Percentiles rank a stretch among this genome's conserved stretches.
These are phyloP conservation scores for Chionodraco myersi DNA, from an alignment of 2,113 vertebrate genomes.

Conservation along the genomic window DNA sequence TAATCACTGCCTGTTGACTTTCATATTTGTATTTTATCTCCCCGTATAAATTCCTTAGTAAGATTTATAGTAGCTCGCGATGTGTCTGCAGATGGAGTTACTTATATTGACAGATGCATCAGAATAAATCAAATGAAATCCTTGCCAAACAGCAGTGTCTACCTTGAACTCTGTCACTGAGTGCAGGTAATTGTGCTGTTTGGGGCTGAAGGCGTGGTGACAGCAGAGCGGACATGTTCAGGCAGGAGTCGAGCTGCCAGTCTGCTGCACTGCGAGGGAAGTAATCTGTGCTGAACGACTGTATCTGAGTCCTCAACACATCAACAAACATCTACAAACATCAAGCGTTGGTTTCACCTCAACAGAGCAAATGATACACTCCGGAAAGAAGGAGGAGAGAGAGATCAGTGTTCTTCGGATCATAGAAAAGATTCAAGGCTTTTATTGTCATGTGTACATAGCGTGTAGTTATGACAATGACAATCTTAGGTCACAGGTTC, in stretches of 20 bases:
- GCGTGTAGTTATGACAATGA: too few relatives aligned
- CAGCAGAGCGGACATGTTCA: slow-evolving; percentile 79
- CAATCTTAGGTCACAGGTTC: too few relatives aligned
- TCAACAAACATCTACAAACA: slow-evolving; percentile 9
- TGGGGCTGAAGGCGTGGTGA: slow-evolving; percentile 84
- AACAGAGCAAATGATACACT: background rate
- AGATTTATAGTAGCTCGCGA: background rate
- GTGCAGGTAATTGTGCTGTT: slow-evolving; percentile 73
- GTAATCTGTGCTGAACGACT: slow-evolving; percentile 21
- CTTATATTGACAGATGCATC: slow-evolving; percentile 56
- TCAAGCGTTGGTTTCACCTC: slow-evolving; percentile 1
- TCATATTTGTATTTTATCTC: background rate
- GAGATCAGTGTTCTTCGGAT: too few relatives aligned
- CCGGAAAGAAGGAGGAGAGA: too few relatives aligned
- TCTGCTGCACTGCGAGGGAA: slow-evolving; percentile 69
- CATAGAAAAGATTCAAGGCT: too few relatives aligned
- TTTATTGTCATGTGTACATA: too few relatives aligned
- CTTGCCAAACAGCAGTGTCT: slow-evolving; percentile 50
- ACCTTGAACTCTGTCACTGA: slow-evolving; percentile 66
- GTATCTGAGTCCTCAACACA: slow-evolving; percentile 13
- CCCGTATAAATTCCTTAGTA: background rate
- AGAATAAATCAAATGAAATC: slow-evolving; percentile 50
- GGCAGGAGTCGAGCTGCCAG: slow-evolving; percentile 79
- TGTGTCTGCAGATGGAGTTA: slow-evolving; percentile 23
- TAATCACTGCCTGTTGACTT: background rate